A percentile compares a stretch with the other conserved stretches of the same genome.
phyloP scores from a whole-genome alignment of 2,888 invertebrate genomes.

The Spilarctia lutea region DNA sequence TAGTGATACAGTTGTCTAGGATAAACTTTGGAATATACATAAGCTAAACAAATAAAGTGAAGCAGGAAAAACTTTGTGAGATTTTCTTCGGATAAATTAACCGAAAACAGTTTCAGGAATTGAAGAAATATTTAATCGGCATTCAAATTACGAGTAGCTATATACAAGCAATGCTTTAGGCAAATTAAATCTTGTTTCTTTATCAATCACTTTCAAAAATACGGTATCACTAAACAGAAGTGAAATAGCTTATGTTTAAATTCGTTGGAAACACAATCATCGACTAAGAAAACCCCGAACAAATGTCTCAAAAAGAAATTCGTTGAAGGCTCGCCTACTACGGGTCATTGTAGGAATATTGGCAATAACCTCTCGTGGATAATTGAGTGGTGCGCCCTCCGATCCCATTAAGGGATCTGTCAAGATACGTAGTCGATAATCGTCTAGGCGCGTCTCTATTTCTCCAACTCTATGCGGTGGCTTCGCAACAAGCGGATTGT shows the following conservation, averaged over 20 bases:
- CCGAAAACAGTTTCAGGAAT: too few relatives aligned
- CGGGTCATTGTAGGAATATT: slow-evolving; percentile 53
- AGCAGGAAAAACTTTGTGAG: too few relatives aligned
- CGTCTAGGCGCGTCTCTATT: slow-evolving; percentile 51
- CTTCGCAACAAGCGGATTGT: slow-evolving; percentile 15
- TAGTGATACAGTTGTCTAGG: too few relatives aligned
- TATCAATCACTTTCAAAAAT: neutral
- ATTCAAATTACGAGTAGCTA: too few relatives aligned
- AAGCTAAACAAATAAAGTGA: too few relatives aligned
- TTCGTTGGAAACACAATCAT: neutral
- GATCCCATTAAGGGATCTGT: slow-evolving; percentile 71
- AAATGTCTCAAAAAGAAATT: slow-evolving; percentile 26
- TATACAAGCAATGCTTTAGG: neutral
- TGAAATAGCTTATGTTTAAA: neutral
- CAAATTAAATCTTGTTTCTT: neutral
- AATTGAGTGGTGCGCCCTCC: slow-evolving; percentile 68
- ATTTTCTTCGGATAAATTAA: too few relatives aligned
- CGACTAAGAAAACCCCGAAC: neutral
- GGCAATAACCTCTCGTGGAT: slow-evolving; percentile 66
- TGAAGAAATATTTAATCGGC: too few relatives aligned
- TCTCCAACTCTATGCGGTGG: slow-evolving; percentile 36
- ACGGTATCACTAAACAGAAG: neutral
- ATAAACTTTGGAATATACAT: too few relatives aligned
- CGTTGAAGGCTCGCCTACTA: slow-evolving; percentile 31
- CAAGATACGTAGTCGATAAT: slow-evolving; percentile 64